Evolutionary conservation across 2,113 vertebrate species (phyloP).

Genomic region (Rhynchomys soricoides): DNA sequence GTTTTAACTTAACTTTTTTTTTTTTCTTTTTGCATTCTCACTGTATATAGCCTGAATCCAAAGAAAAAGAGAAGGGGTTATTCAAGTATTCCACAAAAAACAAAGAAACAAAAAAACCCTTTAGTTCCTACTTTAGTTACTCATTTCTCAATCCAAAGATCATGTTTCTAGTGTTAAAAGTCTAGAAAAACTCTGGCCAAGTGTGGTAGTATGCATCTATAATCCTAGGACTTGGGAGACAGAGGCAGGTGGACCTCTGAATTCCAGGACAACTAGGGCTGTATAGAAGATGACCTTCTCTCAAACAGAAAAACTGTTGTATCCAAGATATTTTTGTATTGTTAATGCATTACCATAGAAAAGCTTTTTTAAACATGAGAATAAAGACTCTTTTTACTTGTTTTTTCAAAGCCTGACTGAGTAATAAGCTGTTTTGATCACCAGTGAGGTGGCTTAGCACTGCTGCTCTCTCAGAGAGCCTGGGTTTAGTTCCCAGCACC

Average conservation of each 20-base stretch:
- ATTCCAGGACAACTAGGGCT: not conserved
- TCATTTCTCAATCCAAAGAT: constrained; percentile 77
- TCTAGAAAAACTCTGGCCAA: constrained; percentile 32
- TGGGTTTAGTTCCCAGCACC: too few species aligned
- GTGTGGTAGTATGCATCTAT: not conserved
- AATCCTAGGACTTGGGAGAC: not conserved
- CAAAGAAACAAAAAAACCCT: constrained; percentile 24
- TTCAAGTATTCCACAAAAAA: not conserved
- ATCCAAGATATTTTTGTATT: constrained; percentile 87
- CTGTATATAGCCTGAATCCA: constrained; percentile 62
- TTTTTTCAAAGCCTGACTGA: constrained; percentile 72
- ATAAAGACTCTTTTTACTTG: constrained; percentile 81
- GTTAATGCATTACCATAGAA: constrained; percentile 78
- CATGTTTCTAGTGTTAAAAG: constrained; percentile 74
- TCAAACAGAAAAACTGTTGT: constrained; percentile 68
- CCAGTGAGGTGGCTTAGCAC: constrained; percentile 3
- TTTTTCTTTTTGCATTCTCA: constrained; percentile 26
- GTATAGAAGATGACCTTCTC: not conserved
- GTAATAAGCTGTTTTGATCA: constrained; percentile 48
- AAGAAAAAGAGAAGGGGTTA: constrained; percentile 72
- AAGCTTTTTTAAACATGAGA: constrained; percentile 80
- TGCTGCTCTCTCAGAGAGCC: too few species aligned
- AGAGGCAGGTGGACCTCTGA: not conserved
- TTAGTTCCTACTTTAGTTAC: constrained; percentile 74
- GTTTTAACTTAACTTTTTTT: constrained; percentile 36